These are phyloP conservation scores for Ivindomyrus marchei DNA, from an alignment of 2,113 vertebrate genomes.

Conservation along the genomic window DNA sequence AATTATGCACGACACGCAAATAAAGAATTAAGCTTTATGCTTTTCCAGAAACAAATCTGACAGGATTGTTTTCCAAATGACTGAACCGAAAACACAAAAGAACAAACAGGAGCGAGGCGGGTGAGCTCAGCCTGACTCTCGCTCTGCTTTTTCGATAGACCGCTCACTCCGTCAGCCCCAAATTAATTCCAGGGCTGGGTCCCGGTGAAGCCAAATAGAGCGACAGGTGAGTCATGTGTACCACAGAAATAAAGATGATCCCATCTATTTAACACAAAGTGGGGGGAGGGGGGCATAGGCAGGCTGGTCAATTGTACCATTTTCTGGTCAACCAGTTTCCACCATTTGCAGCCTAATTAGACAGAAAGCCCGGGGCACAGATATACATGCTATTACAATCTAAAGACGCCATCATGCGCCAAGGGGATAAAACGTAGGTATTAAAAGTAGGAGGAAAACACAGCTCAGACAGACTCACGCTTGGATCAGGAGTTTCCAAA, in stretches of 20 bases:
- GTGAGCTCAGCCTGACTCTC: neutral
- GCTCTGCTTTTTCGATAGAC: neutral
- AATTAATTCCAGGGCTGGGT: neutral
- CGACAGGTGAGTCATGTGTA: neutral
- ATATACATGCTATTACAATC: slow-evolving; percentile 12
- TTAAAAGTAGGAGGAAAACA: slow-evolving; percentile 19
- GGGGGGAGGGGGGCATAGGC: neutral
- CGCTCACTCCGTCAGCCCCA: neutral
- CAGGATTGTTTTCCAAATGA: neutral
- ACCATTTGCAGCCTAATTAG: slow-evolving; percentile 10
- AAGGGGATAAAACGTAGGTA: slow-evolving; percentile 17
- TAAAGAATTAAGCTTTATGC: neutral
- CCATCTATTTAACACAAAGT: neutral
- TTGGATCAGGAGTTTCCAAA: slow-evolving; percentile 15
- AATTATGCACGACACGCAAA: neutral
- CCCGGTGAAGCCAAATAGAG: neutral
- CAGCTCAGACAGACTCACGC: neutral
- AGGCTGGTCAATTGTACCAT: slow-evolving; percentile 14
- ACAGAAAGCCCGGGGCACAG: slow-evolving; percentile 15
- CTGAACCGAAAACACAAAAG: neutral
- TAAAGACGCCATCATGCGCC: neutral
- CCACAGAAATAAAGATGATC: neutral
- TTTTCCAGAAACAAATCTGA: neutral
- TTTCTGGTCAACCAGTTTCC: slow-evolving; percentile 21
- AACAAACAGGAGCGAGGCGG: neutral